A percentile compares a stretch with the other conserved stretches of the same genome.
phyloP scores from a whole-genome alignment of 2,888 invertebrate species.

The Timandra comae region DNA sequence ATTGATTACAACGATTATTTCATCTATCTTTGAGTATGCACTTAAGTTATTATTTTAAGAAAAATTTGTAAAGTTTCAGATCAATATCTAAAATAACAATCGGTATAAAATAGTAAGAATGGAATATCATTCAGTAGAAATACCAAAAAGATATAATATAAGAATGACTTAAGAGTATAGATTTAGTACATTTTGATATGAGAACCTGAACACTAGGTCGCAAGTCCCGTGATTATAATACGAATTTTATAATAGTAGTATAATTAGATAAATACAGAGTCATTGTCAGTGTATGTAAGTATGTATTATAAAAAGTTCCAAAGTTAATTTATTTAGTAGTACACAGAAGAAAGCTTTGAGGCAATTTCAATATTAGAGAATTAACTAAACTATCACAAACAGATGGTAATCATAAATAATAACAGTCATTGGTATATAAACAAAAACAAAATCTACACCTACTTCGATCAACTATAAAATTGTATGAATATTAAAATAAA shows the following conservation, averaged over 20 bases:
- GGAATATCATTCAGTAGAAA: too few relatives aligned
- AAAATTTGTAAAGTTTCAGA: slow-evolving; percentile 11
- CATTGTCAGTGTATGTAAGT: background rate
- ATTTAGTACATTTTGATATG: background rate
- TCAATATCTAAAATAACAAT: slow-evolving; percentile 14
- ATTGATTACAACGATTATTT: slow-evolving; percentile 5
- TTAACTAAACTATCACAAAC: slow-evolving; percentile 13
- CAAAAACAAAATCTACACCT: slow-evolving; percentile 14
- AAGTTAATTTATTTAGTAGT: slow-evolving; percentile 5
- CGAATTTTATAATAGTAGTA: too few relatives aligned
- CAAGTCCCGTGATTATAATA: too few relatives aligned
- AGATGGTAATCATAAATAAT: slow-evolving; percentile 1
- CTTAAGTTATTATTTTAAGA: slow-evolving; percentile 7
- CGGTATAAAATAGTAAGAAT: slow-evolving; percentile 14
- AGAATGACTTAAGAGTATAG: background rate
- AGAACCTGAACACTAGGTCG: too few relatives aligned
- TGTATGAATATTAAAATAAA: slow-evolving; percentile 33
- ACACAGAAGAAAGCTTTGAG: slow-evolving; percentile 13
- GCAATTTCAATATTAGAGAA: slow-evolving; percentile 12
- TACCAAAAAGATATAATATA: background rate
- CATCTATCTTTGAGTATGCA: slow-evolving; percentile 8
- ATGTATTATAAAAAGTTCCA: slow-evolving; percentile 3
- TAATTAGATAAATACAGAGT: slow-evolving; percentile 1
- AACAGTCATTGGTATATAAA: slow-evolving; percentile 17
- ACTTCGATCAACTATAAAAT: slow-evolving; percentile 22